A percentile compares a stretch with the other conserved stretches of the same genome.
Evolutionary conservation across 23 tunicate species (phyloP).

Genomic region (Halocynthia roretzi): DNA sequence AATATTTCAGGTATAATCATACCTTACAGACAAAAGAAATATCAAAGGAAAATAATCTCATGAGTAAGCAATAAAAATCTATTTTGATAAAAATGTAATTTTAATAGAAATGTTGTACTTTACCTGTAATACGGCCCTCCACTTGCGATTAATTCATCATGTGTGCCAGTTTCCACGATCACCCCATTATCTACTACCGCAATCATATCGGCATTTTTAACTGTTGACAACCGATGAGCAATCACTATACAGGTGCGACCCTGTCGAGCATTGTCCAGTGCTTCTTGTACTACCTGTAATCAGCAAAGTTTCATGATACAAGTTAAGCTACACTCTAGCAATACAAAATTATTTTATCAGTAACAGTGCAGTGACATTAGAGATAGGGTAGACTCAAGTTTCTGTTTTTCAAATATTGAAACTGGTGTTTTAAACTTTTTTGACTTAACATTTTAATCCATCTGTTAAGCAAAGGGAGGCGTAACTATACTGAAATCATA

Average conservation of each 20-base stretch:
- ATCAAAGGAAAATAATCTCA: background rate
- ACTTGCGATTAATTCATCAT: slow-evolving; percentile 64
- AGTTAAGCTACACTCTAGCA: too few relatives aligned
- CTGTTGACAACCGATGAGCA: slow-evolving; percentile 91
- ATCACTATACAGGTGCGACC: slow-evolving; percentile 87
- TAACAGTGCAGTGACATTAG: too few relatives aligned
- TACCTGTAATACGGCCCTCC: slow-evolving; percentile 79
- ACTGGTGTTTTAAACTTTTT: too few relatives aligned
- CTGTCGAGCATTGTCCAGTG: slow-evolving; percentile 75
- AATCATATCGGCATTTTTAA: slow-evolving; percentile 80
- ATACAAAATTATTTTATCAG: too few relatives aligned
- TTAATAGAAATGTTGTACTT: background rate
- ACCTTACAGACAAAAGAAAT: background rate
- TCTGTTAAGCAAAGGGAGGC: too few relatives aligned
- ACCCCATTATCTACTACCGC: slow-evolving; percentile 85
- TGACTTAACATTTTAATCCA: too few relatives aligned
- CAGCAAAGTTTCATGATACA: background rate
- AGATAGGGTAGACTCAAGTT: too few relatives aligned
- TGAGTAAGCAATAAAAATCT: too few relatives aligned
- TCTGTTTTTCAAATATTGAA: too few relatives aligned
- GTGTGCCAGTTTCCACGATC: slow-evolving; percentile 82
- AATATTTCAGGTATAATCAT: too few relatives aligned
- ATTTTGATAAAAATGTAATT: too few relatives aligned
- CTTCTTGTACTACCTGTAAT: slow-evolving; percentile 71
- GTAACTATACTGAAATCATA: too few relatives aligned